A percentile compares a stretch with the other conserved stretches of the same genome.
phyloP scores from a whole-genome alignment of 2,113 vertebrate species.

The Setophaga kirtlandii region DNA sequence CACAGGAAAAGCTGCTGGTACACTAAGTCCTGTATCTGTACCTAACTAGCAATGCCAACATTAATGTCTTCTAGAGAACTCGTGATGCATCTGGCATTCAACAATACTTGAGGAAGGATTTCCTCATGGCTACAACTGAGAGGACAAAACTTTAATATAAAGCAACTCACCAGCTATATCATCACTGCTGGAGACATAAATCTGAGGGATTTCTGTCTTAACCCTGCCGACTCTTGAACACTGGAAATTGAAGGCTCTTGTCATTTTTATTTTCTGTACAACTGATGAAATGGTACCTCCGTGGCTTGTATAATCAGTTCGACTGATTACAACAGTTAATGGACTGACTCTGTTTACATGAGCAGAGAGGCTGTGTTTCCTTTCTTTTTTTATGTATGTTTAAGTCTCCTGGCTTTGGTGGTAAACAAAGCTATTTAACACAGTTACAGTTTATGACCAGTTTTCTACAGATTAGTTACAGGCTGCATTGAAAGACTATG shows the following conservation, averaged over 20 bases:
- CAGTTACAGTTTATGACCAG: neutral
- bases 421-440: neutral
- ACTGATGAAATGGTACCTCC: neutral
- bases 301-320: slow-evolving; percentile 3
- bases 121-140: neutral
- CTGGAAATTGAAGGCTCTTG: slow-evolving; percentile 9
- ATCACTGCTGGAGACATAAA: slow-evolving; percentile 8
- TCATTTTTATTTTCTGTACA: slow-evolving; percentile 38
- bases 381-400: neutral
- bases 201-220: slow-evolving; percentile 7
- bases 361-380: neutral
- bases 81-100: neutral
- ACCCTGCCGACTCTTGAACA: neutral
- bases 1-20: neutral
- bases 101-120: neutral
- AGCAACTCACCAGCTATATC: neutral
- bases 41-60: neutral
- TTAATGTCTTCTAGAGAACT: neutral
- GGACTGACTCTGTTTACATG: slow-evolving; percentile 7
- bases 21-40: neutral
- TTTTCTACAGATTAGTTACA: neutral
- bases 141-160: slow-evolving; percentile 21
- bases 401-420: neutral
- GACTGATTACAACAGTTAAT: slow-evolving; percentile 35
- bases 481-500: neutral